Conservation (phyloP, 2,797 vertebrate genomes). For the Nannoperca obscura region DNA sequence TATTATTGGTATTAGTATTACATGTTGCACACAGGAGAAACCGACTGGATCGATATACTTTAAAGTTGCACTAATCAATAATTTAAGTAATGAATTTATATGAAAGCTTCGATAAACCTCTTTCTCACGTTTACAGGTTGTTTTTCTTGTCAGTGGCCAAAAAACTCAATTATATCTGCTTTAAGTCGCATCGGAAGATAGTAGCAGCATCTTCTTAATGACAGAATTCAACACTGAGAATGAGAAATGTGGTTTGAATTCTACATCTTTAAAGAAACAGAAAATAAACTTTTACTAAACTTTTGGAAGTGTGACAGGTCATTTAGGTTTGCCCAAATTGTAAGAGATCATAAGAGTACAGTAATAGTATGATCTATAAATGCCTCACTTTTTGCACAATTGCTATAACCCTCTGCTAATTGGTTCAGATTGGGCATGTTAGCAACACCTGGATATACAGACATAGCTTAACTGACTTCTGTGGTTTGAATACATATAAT, state of each 20-base stretch:
- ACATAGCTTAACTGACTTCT: not conserved
- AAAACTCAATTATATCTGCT: no score
- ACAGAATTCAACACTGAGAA: no score
- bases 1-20: not conserved
- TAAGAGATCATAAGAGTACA: no score
- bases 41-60: not conserved
- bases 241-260: no score
- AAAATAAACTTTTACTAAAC: not conserved
- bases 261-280: no score
- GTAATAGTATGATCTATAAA: not conserved
- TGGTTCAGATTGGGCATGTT: slow-evolving; percentile 4
- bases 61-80: not conserved
- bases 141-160: no score
- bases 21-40: not conserved
- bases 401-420: slow-evolving; percentile 4
- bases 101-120: no score
- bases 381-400: not conserved
- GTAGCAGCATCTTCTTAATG: no score
- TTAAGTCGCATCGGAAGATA: no score
- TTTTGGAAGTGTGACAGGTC: no score
- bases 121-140: no score
- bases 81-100: not conserved
- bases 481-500: slow-evolving; percentile 4
- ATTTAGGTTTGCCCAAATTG: no score
- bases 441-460: not conserved